These are phyloP conservation scores for Acrocephalus arundinaceus DNA, from an alignment of 2,113 vertebrate species.

Conservation along the genomic window DNA sequence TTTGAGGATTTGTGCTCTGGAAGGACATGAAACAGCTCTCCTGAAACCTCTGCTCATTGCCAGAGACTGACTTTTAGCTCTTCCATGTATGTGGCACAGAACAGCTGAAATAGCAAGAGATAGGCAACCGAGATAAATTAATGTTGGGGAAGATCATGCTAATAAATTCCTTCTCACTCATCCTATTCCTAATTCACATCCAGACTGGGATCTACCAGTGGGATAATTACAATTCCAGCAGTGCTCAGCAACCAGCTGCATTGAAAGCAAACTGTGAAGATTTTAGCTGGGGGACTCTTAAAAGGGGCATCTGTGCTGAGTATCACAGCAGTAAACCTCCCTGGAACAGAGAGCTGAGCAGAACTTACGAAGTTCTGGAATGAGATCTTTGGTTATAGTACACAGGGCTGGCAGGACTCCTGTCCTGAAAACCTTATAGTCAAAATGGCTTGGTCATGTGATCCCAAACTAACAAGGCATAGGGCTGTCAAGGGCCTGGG, in stretches of 20 bases:
- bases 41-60: background rate
- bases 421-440: background rate
- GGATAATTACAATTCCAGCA: background rate
- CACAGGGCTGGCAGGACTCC: background rate
- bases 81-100: background rate
- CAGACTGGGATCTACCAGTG: background rate
- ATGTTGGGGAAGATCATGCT: background rate
- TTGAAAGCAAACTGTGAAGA: background rate
- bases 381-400: background rate
- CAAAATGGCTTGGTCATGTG: background rate
- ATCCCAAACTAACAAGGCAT: background rate
- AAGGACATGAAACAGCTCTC: background rate
- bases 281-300: background rate
- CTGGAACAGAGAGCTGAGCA: background rate
- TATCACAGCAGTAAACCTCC: background rate
- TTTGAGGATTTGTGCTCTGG: background rate
- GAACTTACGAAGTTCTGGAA: background rate
- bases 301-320: background rate
- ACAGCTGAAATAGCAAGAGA: background rate
- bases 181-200: background rate
- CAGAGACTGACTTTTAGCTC: background rate
- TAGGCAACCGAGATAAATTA: background rate
- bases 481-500: background rate
- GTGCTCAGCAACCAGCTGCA: background rate
- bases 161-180: background rate